Conservation (phyloP, 2,113 vertebrate species). For the Climacteris rufus region DNA sequence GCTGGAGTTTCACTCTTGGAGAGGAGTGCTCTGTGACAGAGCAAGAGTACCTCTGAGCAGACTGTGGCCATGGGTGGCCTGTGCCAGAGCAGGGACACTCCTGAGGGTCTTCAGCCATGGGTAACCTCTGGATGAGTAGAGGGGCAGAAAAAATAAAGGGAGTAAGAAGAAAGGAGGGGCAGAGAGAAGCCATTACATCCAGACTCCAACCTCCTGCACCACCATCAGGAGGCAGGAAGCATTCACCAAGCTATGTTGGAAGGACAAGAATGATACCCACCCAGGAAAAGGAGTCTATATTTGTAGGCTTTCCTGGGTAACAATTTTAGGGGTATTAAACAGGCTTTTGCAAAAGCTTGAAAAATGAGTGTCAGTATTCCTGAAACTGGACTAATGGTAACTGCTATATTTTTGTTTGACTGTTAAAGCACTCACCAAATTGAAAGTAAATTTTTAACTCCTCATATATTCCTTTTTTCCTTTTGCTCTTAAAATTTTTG, state of each 20-base stretch:
- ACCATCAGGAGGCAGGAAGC: background rate
- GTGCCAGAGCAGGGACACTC: background rate
- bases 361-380: background rate
- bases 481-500: background rate
- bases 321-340: background rate
- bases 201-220: background rate
- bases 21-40: background rate
- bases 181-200: background rate
- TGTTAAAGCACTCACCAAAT: background rate
- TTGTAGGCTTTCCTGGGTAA: background rate
- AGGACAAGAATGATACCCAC: background rate
- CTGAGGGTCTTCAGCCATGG: background rate
- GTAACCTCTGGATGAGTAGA: background rate
- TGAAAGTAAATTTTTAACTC: background rate
- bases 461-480: background rate
- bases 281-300: background rate
- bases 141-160: background rate
- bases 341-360: background rate
- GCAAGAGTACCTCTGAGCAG: background rate
- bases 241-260: fast-evolving
- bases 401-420: background rate
- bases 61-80: background rate
- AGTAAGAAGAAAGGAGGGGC: background rate
- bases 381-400: background rate
- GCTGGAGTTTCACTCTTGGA: background rate